These are phyloP conservation scores for Amphiprion ocellaris DNA, from an alignment of 2,113 vertebrate genomes.

Conservation along the genomic window DNA sequence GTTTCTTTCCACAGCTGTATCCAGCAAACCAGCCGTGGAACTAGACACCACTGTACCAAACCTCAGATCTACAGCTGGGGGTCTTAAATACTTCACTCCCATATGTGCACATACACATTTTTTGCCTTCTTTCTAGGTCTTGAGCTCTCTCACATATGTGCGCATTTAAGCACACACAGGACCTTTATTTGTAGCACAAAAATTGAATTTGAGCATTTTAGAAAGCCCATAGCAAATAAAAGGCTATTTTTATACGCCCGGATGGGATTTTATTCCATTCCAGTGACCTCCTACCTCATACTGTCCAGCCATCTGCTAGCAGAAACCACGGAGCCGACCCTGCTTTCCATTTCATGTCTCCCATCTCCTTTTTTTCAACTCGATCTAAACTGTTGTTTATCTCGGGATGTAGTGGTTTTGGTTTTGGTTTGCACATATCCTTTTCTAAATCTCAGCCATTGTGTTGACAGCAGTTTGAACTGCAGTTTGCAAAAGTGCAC, in stretches of 20 bases:
- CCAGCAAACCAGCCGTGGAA: constrained; percentile 34
- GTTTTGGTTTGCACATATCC: constrained; percentile 46
- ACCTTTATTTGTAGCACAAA: constrained; percentile 66
- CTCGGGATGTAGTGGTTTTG: constrained; percentile 53
- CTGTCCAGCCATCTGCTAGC: constrained; percentile 71
- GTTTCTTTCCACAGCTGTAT: constrained; percentile 52
- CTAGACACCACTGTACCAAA: constrained; percentile 50
- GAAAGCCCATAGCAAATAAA: constrained; percentile 63
- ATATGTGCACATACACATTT: constrained; percentile 10
- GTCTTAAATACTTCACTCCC: constrained; percentile 29
- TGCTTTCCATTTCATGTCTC: constrained; percentile 25
- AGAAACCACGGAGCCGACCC: constrained; percentile 29
- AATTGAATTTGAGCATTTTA: constrained; percentile 68
- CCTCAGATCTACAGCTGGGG: constrained; percentile 63
- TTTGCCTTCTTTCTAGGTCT: not conserved
- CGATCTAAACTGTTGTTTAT: constrained; percentile 52
- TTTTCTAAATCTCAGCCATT: constrained; percentile 49
- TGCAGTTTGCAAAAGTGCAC: constrained; percentile 43
- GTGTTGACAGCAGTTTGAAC: constrained; percentile 47
- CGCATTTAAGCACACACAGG: constrained; percentile 13
- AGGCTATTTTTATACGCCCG: constrained; percentile 64
- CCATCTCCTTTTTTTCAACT: not conserved
- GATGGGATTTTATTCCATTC: constrained; percentile 56
- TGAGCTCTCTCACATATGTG: not conserved
- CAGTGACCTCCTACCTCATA: constrained; percentile 67